phyloP scores from a whole-genome alignment of 2,888 invertebrate genomes.

The Synanthedon formicaeformis region DNA sequence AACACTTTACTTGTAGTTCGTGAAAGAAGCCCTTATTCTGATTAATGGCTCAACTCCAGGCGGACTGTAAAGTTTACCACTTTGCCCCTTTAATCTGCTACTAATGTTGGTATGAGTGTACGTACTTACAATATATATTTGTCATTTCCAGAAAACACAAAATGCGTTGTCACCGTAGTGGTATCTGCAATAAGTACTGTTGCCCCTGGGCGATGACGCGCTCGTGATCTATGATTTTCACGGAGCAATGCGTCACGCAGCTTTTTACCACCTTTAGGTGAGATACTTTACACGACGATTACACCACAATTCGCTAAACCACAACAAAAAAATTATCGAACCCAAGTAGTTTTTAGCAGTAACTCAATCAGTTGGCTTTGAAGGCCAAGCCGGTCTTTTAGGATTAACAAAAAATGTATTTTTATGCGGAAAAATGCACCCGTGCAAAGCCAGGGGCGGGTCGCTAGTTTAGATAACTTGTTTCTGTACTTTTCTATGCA shows the following conservation, averaged over 20 bases:
- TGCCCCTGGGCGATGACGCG: constrained; percentile 25
- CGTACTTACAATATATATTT: too few species aligned
- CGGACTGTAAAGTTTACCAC: too few species aligned
- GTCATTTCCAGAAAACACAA: not conserved
- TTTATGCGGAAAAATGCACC: too few species aligned
- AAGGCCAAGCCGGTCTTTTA: not conserved
- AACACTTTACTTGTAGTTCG: too few species aligned
- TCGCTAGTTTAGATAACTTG: too few species aligned
- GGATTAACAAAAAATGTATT: too few species aligned
- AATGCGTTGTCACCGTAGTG: constrained; percentile 18
- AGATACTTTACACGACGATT: constrained; percentile 44
- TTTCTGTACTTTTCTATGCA: too few species aligned
- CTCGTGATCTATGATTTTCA: constrained; percentile 50
- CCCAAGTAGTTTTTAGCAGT: not conserved
- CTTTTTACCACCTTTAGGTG: constrained; percentile 61
- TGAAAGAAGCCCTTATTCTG: too few species aligned
- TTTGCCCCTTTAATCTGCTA: too few species aligned
- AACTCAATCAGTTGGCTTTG: not conserved
- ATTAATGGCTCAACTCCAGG: too few species aligned
- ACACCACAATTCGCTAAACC: constrained; percentile 14
- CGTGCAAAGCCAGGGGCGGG: too few species aligned
- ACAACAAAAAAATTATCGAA: not conserved
- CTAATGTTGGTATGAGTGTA: too few species aligned
- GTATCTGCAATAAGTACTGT: constrained; percentile 44
- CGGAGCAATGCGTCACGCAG: constrained; percentile 29